Evolutionary conservation across 1,140 invertebrate species (phyloP), one percentile per base, ranked within the genome.

Genomic region (Hermetia illucens): DNA sequence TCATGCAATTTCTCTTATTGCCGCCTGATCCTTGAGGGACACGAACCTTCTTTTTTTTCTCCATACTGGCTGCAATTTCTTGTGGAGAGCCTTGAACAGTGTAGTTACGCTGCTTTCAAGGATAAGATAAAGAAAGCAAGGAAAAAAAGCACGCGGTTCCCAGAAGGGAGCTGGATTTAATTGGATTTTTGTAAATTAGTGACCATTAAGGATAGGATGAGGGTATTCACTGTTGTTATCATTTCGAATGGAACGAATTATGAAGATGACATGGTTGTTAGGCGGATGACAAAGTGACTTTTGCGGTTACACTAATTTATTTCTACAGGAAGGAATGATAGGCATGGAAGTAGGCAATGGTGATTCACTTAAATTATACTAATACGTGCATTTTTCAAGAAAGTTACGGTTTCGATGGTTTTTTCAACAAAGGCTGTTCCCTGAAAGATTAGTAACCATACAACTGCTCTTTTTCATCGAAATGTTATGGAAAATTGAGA

Each of bases 161-260:
- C 24, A 9, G 24, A 9, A 13, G 24, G 24, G 24, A 9, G 24
- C 13, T 27, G 24, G 24, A 27, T 13, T 27, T 27, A 27, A 27
- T 27, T 27, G 24, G 24, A 27, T 27, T 27, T 27, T 27, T 27
- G 24, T 27, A 27, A 27, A 27, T 27, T 27, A 27, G 24, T 27
- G 24, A 27, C 24, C 24, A 27, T 27, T 27, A 27, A 27, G 13
- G 13, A 13, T 13, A 27, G 24, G 8, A 27, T n/a, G n/a, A 27
- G 24, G 24, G 24, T 27, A 13, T 13, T 27, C 8, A 13, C 24
- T 13, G 24, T 8, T 13, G 24, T 27, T 27, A 27, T 27, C 24
- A 9, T 27, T 13, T 13, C 24, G 24, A 27, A 27, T 8, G 13
- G 24, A 8, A 13, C 8, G 24, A 27, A 8, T 27, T 27, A 27